Evolutionary conservation across 2,797 vertebrate genomes (phyloP).

Genomic region (Sphenopsis melanotis): DNA sequence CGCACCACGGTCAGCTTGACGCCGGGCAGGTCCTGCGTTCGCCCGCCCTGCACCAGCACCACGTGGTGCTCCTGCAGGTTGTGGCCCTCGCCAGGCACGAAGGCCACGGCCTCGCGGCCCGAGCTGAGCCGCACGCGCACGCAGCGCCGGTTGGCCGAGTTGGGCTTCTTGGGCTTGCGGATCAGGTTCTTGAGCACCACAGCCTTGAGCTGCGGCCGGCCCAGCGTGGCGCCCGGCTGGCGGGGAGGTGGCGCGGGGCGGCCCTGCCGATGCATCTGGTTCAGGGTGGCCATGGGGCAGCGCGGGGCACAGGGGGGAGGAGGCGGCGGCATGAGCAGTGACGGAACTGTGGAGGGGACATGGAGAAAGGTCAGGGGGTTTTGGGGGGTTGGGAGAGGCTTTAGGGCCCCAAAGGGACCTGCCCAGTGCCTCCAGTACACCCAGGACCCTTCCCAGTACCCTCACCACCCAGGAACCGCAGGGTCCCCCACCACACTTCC

Average conservation of each 20-base stretch:
- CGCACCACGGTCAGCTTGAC: constrained; percentile 87
- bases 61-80: constrained; percentile 92
- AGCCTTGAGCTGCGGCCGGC: constrained; percentile 86
- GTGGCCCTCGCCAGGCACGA: constrained; percentile 92
- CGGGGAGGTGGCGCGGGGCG: constrained; percentile 29
- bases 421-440: too few relatives aligned
- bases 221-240: constrained; percentile 67
- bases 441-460: too few relatives aligned
- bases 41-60: constrained; percentile 86
- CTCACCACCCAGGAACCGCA: too few relatives aligned
- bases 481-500: too few relatives aligned
- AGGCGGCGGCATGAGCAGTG: neutral
- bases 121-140: constrained; percentile 85
- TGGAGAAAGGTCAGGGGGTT: too few relatives aligned
- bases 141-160: constrained; percentile 93
- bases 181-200: constrained; percentile 88
- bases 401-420: too few relatives aligned
- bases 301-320: neutral
- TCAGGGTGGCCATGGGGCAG: constrained; percentile 85
- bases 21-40: constrained; percentile 90
- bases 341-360: neutral
- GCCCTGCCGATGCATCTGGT: constrained; percentile 88
- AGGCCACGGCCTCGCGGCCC: constrained; percentile 83
- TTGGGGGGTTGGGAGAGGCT: too few relatives aligned
- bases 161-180: constrained; percentile 94